Percentiles rank a stretch among this genome's conserved stretches.
phyloP scores from a whole-genome alignment of 2,113 vertebrate genomes.

The Emydocephalus ijimae region DNA sequence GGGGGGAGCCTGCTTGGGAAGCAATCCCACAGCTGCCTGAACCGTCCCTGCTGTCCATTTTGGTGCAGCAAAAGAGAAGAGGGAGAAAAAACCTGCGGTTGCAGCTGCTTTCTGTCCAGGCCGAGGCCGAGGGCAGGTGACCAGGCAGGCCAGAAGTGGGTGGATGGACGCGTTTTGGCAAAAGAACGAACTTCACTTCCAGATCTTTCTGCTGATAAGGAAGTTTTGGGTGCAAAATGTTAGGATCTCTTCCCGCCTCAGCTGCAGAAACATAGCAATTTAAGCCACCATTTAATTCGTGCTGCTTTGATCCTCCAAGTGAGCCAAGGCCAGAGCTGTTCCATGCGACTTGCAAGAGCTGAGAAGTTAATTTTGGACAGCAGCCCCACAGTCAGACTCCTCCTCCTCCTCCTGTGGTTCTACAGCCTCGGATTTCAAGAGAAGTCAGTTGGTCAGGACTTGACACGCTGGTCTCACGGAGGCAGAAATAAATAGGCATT shows the following conservation, averaged over 20 bases:
- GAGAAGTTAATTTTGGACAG: accelerated
- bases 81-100: accelerated
- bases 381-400: not conserved
- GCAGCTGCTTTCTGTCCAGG: not conserved
- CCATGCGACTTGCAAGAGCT: not conserved
- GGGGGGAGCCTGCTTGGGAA: constrained; percentile 25
- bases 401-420: accelerated
- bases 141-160: too few relatives aligned
- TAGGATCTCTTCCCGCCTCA: not conserved
- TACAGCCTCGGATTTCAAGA: not conserved
- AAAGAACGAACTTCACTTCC: not conserved
- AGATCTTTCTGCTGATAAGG: accelerated
- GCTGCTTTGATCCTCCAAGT: not conserved
- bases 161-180: not conserved
- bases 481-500: constrained; percentile 20
- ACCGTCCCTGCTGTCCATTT: not conserved
- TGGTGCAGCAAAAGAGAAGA: not conserved
- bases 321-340: not conserved
- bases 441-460: not conserved
- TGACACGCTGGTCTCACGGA: not conserved
- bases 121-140: not conserved
- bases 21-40: constrained; percentile 18
- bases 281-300: not conserved
- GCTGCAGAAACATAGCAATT: not conserved
- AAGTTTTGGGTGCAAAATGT: not conserved